These are phyloP conservation scores for Prochilodus magdalenae DNA, from an alignment of 2,113 vertebrate species.

Conservation along the genomic window DNA sequence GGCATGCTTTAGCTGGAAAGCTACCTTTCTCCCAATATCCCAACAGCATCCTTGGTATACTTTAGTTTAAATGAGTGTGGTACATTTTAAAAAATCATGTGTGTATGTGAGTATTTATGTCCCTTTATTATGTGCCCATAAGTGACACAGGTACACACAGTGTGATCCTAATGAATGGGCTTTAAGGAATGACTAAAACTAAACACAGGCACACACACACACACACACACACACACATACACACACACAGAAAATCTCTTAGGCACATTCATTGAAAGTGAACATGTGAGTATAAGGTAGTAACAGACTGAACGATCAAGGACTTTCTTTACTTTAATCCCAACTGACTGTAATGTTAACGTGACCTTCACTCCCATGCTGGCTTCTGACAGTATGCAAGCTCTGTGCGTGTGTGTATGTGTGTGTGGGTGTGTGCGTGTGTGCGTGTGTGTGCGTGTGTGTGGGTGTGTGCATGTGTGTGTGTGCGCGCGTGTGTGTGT, in stretches of 20 bases:
- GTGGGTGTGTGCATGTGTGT: not conserved
- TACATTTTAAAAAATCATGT: no score
- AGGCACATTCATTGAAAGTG: not conserved
- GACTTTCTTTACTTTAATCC: slow-evolving; percentile 11
- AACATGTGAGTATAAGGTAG: not conserved
- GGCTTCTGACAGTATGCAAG: not conserved
- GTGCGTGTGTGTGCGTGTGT: not conserved
- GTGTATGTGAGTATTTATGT: no score
- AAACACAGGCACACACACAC: slow-evolving; percentile 12
- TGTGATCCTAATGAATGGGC: no score
- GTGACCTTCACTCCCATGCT: not conserved
- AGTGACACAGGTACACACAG: no score
- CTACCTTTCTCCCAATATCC: no score
- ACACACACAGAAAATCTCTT: slow-evolving; percentile 40
- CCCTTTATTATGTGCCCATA: no score
- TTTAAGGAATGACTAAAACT: no score
- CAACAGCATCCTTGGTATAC: no score
- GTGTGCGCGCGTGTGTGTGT: not conserved
- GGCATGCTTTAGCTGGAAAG: no score
- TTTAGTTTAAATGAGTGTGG: no score
- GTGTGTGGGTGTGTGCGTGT: not conserved
- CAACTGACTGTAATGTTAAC: not conserved
- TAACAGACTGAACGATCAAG: slow-evolving; percentile 2
- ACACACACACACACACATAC: slow-evolving; percentile 8
- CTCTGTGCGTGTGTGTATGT: not conserved